Percentiles rank a stretch among this genome's conserved stretches.
Evolutionary conservation across 2,888 invertebrate species (phyloP).

Genomic region (Aromia moschata): DNA sequence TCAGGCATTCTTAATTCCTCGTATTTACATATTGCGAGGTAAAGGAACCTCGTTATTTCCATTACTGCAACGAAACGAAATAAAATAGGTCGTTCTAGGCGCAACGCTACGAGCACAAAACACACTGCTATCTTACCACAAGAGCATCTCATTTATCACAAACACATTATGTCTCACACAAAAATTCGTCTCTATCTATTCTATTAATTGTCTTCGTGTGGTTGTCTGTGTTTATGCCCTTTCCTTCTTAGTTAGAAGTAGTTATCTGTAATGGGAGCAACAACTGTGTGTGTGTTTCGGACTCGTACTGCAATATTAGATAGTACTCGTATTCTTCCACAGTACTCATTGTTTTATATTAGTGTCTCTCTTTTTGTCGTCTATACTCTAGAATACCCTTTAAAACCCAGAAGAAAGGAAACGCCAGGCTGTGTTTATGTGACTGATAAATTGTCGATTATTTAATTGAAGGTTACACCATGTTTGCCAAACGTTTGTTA

Average conservation of each 20-base stretch:
- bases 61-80: background rate
- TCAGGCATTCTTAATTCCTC: background rate
- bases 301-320: conserved; percentile 32
- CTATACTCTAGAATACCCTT: background rate
- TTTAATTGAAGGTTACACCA: too few relatives aligned
- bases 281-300: conserved; percentile 59
- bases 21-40: too few relatives aligned
- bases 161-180: conserved; percentile 19
- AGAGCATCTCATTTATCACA: conserved; percentile 24
- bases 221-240: conserved; percentile 38
- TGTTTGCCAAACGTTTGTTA: background rate
- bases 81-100: conserved; percentile 16
- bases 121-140: conserved; percentile 41
- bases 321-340: conserved; percentile 19
- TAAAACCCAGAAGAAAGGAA: background rate
- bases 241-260: conserved; percentile 36
- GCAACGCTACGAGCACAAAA: conserved; percentile 45
- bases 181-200: conserved; percentile 11
- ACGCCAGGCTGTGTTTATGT: background rate
- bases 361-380: too few relatives aligned
- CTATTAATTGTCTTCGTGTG: conserved; percentile 21
- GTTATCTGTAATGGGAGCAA: conserved; percentile 65
- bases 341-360: conserved; percentile 24
- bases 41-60: background rate
- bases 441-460: background rate